Evolutionary conservation across 1,140 invertebrate species (phyloP), one percentile per base, ranked within the genome.

Genomic region (Sitobion miscanthi): DNA sequence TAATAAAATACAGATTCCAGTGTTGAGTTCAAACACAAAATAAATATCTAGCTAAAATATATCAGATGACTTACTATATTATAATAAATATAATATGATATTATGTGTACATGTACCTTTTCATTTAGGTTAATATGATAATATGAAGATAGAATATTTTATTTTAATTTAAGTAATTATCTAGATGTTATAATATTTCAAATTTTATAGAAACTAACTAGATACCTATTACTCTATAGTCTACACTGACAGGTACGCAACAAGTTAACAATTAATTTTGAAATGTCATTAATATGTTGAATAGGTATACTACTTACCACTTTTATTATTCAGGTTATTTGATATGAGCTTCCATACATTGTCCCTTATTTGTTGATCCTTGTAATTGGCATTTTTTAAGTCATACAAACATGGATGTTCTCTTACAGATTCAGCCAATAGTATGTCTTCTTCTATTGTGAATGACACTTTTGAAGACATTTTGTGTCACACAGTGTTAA

Each of bases 1-100:
- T 88, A 88, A 52, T 88, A 88, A 52, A 88, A 88, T 88, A 88
- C 85, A 87, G 85, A 87, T 87, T 8, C 42, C 45, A 87, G 20
- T 87, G 85, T 87, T 87, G 42, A 82, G 77, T 82, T 82, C 77
- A 82, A 20, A 82, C 77, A 82, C 77, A 82, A 82, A 82, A 82
- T 17, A 82, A 82, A 82, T 82, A 82, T 82, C 77, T 82, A 82
- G 38, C 83, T 85, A 85, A 85, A 85, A 85, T 85, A 85, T 85
- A 85, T 85, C 38, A 85, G 21, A 85, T 85, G 77, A 83, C 47
- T 49, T 49, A 49, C 47, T 49, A 49, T 49, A 35, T 35, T 35
- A 35, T 35, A 35, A 35, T 35, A 49, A 83, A 11, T 38, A 83
- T 38, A 83, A 9, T 83, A 83, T 42, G 35, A 49, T 83, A 83